phyloP scores from a whole-genome alignment of 2,113 vertebrate genomes.

The Serilophus lunatus region DNA sequence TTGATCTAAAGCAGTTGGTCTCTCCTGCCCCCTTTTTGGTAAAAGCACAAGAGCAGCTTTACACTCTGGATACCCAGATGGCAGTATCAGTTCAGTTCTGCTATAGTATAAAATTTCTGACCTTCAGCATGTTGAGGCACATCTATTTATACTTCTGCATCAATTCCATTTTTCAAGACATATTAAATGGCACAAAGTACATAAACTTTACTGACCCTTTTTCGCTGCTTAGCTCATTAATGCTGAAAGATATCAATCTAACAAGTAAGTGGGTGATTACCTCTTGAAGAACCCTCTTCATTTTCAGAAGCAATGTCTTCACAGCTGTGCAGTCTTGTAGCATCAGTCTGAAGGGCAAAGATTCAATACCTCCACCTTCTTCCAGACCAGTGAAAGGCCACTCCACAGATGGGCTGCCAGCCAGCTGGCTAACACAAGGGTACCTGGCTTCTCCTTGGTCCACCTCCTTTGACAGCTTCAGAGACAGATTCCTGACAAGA shows the following conservation, averaged over 20 bases:
- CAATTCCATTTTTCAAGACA: not conserved
- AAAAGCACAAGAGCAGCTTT: not conserved
- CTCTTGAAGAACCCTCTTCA: constrained; percentile 95
- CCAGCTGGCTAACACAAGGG: constrained; percentile 60
- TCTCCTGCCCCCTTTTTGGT: not conserved
- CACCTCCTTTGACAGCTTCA: constrained; percentile 75
- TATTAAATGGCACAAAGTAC: not conserved
- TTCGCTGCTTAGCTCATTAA: not conserved
- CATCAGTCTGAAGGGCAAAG: constrained; percentile 91
- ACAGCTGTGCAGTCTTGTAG: constrained; percentile 94
- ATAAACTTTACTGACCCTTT: constrained; percentile 22
- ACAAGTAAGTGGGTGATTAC: constrained; percentile 69
- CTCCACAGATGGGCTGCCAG: constrained; percentile 76
- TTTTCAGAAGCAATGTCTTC: constrained; percentile 90
- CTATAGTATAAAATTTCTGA: not conserved
- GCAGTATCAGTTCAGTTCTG: not conserved
- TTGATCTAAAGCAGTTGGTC: not conserved
- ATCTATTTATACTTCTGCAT: not conserved
- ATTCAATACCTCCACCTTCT: constrained; percentile 84
- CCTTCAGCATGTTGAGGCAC: not conserved
- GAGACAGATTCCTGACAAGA: constrained; percentile 70
- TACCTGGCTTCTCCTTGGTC: constrained; percentile 70
- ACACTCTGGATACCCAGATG: not conserved
- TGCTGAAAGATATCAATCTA: not conserved
- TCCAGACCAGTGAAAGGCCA: constrained; percentile 78